phyloP scores from a whole-genome alignment of 2,113 vertebrate genomes.

The Oenanthe oenanthe region DNA sequence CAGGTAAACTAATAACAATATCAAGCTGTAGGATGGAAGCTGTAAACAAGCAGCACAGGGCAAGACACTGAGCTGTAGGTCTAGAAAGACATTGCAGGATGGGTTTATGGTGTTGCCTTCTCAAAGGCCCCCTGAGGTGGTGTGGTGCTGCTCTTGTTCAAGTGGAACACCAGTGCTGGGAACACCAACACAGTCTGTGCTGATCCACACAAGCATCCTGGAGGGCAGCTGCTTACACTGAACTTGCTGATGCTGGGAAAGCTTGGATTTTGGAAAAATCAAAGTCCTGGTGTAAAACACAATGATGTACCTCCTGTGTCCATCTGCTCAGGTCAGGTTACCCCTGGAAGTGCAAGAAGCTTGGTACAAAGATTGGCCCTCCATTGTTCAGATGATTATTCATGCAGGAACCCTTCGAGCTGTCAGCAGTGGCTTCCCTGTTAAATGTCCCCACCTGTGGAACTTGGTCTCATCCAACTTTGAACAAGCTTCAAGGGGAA shows the following conservation, averaged over 20 bases:
- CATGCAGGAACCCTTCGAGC: rapidly evolving
- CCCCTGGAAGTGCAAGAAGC: background rate
- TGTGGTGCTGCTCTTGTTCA: background rate
- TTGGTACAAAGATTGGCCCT: background rate
- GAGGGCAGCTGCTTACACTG: background rate
- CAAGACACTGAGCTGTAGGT: background rate
- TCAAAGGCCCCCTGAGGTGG: background rate
- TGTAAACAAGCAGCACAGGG: background rate
- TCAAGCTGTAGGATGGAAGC: background rate
- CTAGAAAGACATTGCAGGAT: background rate
- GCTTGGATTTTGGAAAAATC: background rate
- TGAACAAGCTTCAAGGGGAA: background rate
- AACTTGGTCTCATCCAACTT: background rate
- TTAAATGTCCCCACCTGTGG: background rate
- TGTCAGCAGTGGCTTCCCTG: background rate
- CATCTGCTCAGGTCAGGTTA: background rate
- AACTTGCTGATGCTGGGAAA: background rate
- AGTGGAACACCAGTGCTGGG: background rate
- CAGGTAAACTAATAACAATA: background rate
- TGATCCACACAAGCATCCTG: background rate
- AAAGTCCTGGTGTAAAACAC: background rate
- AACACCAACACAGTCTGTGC: rapidly evolving
- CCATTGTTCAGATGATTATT: background rate
- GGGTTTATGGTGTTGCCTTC: background rate
- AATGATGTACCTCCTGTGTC: background rate